phyloP scores from a whole-genome alignment of 2,113 vertebrate genomes.

The Syrmaticus mikado region DNA sequence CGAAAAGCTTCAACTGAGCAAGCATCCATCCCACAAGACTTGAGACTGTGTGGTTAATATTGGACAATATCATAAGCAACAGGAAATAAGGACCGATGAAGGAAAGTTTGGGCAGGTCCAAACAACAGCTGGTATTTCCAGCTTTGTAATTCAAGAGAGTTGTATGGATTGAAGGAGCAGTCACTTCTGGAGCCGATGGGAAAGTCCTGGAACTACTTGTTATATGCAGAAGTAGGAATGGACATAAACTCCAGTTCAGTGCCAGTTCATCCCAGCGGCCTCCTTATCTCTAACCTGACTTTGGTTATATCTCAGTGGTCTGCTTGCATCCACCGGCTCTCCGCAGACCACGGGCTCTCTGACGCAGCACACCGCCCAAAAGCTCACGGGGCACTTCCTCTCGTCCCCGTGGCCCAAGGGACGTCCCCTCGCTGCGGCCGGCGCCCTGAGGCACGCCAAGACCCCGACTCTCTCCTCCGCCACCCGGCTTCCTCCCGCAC shows the following conservation, averaged over 20 bases:
- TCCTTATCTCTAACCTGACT: background rate
- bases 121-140: background rate
- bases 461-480: too few relatives aligned
- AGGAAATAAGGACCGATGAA: background rate
- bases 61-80: background rate
- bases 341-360: background rate
- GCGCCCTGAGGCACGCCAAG: too few relatives aligned
- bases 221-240: background rate
- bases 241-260: background rate
- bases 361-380: fast-evolving
- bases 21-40: background rate
- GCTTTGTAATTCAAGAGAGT: background rate
- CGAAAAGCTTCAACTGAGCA: background rate
- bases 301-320: background rate
- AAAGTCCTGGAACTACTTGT: background rate
- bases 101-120: background rate
- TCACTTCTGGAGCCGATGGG: background rate
- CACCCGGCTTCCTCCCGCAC: background rate
- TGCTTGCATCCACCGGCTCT: background rate
- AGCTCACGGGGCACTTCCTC: fast-evolving
- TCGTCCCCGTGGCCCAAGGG: fast-evolving
- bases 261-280: background rate
- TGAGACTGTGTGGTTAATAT: background rate
- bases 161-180: background rate
- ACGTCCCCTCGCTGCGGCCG: background rate